Percentiles rank a stretch among this genome's conserved stretches.
Conservation (phyloP, 2,113 vertebrate species). For the Archilochus colubris region DNA sequence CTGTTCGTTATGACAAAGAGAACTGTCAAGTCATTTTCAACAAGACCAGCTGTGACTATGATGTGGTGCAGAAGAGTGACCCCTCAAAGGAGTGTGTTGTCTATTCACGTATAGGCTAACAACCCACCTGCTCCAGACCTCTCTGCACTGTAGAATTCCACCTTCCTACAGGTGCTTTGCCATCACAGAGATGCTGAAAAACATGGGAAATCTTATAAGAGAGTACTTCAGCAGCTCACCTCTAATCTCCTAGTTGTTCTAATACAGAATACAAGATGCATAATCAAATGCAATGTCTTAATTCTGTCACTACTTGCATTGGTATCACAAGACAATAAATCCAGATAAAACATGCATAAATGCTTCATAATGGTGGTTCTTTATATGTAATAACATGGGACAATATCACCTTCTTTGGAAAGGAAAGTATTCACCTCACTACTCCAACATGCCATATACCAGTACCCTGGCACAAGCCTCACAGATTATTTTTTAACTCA, state of each 20-base stretch:
- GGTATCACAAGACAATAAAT: background rate
- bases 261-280: background rate
- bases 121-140: background rate
- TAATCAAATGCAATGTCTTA: background rate
- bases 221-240: background rate
- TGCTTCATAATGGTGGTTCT: background rate
- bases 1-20: rapidly evolving
- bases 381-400: background rate
- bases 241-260: background rate
- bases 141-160: background rate
- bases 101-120: background rate
- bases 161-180: background rate
- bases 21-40: background rate
- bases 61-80: background rate
- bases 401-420: background rate
- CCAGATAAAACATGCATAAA: background rate
- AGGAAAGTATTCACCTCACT: background rate
- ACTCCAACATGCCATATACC: background rate
- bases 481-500: background rate
- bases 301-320: background rate
- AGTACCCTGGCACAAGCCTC: background rate
- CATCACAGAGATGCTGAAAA: background rate
- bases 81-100: background rate
- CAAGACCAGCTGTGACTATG: background rate
- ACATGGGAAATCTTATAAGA: background rate